Conservation (phyloP, 2,888 invertebrate genomes). For the Amaurobius ferox region DNA sequence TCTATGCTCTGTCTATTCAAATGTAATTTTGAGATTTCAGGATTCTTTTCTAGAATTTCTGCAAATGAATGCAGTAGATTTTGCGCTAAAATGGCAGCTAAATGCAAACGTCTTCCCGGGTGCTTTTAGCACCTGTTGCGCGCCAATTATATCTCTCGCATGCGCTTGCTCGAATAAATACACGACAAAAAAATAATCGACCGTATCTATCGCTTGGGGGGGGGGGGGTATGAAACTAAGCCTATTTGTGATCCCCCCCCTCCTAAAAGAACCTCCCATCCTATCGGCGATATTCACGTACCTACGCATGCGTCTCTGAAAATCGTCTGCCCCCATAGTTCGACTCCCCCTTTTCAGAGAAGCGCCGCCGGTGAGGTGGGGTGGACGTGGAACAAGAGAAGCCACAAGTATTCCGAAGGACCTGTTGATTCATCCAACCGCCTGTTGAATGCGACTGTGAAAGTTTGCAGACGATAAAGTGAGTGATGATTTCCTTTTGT, state of each 20-base stretch:
- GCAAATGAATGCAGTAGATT: not conserved
- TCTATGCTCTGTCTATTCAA: too few relatives aligned
- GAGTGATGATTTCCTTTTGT: not conserved
- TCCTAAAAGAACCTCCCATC: conserved; percentile 9
- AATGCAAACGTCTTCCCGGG: conserved; percentile 10
- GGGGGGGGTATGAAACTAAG: not conserved
- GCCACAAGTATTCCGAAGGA: not conserved
- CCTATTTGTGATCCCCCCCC: conserved; percentile 11
- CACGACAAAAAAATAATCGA: conserved; percentile 1
- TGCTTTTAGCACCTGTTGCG: conserved; percentile 1
- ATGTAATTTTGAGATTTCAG: too few relatives aligned
- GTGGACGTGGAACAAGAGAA: not conserved
- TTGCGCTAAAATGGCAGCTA: not conserved
- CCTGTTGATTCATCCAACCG: conserved; percentile 13
- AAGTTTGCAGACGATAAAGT: not conserved
- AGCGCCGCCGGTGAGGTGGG: conserved; percentile 14
- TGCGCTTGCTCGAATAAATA: conserved; percentile 14
- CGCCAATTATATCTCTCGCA: conserved; percentile 6
- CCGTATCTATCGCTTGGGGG: conserved; percentile 13
- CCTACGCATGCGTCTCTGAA: not conserved
- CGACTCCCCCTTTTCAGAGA: not conserved
- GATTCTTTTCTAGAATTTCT: too few relatives aligned
- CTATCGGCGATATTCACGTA: not conserved
- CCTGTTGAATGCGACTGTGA: not conserved
- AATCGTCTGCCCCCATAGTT: not conserved